Evolutionary conservation across 2,113 vertebrate genomes (phyloP), one percentile per base, ranked within the genome.

Genomic region (Arizona elegans): DNA sequence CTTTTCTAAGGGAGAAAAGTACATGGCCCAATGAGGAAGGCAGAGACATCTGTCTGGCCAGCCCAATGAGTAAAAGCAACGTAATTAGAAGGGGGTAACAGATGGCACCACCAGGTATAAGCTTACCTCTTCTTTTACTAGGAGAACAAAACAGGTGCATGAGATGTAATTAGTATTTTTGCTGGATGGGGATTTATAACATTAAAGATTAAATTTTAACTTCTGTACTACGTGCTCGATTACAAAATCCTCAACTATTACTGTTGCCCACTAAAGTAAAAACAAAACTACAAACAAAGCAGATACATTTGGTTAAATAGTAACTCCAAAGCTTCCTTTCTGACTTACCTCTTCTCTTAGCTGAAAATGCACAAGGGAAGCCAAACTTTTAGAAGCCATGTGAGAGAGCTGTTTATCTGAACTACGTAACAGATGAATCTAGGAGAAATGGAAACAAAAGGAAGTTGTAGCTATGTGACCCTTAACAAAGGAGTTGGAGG

Each of bases 331-430:
- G 12, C 26, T 3, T 10, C 12, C 1, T 50, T 43, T 89, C 38
- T 50, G n/a, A 98, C 98, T 98, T 89, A 99, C 98, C 95, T 97
- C 96, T 88, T 96, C 95, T 47, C 91, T 96, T 65, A 99, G 95
- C 13, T 98, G 97, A 95, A 98, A 98, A 94, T 97, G 95, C 12
- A 99, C 96, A 88, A 97, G 97, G 3, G 96, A 90, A 1, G 98
- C 98, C 3, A 97, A 97, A 88, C 96, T 97, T 95, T 98, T 98
- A 2, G 98, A 97, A 89, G 99, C 97, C 95, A 98, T 96, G 95
- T 99, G 98, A 94, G 98, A 97, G 15, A 98, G 86, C 29, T 99
- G 95, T 75, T 92, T 97, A 90, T 99, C 98, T 0, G 93, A 43
- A 89, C 86, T 95, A 52, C 91, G 58, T 1, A 96, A 96, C 94